phyloP scores from a whole-genome alignment of 1,140 invertebrate species.

The Copidosoma floridanum region DNA sequence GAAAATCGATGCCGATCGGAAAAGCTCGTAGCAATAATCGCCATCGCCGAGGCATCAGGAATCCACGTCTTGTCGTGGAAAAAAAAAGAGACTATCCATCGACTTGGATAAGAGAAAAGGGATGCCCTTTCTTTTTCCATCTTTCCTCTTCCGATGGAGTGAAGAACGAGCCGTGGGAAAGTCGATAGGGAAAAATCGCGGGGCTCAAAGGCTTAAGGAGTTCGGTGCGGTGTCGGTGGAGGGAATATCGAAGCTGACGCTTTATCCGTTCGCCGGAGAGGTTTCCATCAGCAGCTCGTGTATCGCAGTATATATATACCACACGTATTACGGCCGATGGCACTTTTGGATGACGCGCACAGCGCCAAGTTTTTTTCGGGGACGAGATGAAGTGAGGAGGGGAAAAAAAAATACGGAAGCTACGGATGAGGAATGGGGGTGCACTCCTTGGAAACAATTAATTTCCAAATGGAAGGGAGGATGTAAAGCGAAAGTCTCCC shows the following conservation, averaged over 20 bases:
- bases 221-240: no score
- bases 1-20: no score
- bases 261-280: conserved; percentile 17
- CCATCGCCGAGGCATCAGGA: no score
- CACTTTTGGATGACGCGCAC: no score
- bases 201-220: conserved; percentile 8
- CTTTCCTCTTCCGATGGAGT: not conserved
- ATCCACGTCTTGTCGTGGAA: no score
- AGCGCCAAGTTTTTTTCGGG: no score
- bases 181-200: conserved; percentile 16
- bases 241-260: no score
- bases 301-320: not conserved
- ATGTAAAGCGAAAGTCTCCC: conserved; percentile 25
- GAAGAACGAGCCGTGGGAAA: conserved; percentile 6
- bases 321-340: no score
- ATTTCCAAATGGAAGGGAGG: conserved; percentile 29
- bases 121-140: not conserved
- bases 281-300: no score
- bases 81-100: no score
- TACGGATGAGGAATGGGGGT: not conserved
- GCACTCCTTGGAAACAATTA: conserved; percentile 31
- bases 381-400: not conserved
- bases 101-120: conserved; percentile 13
- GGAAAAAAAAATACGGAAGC: not conserved
- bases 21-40: no score